Evolutionary conservation across 1,140 invertebrate species (phyloP), one percentile per base, ranked within the genome.

Genomic region (Plodia interpunctella): DNA sequence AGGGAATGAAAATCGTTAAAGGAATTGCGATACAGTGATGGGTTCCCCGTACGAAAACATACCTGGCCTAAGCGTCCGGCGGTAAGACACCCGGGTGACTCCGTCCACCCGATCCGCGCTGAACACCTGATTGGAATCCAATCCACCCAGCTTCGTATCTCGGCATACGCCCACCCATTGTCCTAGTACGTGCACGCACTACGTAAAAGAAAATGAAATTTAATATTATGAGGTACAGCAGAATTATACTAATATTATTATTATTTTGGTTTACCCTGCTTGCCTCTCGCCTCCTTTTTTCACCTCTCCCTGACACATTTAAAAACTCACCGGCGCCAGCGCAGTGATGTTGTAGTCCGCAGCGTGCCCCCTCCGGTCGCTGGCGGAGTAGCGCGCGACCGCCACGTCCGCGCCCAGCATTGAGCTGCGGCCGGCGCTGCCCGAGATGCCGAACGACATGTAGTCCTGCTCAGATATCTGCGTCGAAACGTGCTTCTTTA

Each of bases 381-480:
- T 15, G 5, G 91, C 92, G 79, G 96, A 93, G 74, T 95, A 94
- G 71, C 94, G 94, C 0, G 93, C 94, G 17, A 98, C 90, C 1
- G 95, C 93, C 19, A 96, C 94, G 91, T 98, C 97, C 1, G 95
- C 92, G 21, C 96, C 96, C 69, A 96, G 88, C 97, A 98, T 98
- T 88, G 93, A 91, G 66, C 94, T 94, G 54, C 91, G 90, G 4
- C 91, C 90, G 3, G 90, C 81, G 2, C 93, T 94, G 21, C 96
- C 96, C 30, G 96, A 97, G 15, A 97, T 80, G 32, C 97, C 97
- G 83, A 97, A 97, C 15, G 95, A 93, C 92, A 97, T 94, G 80
- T 97, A 98, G 64, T 96, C 96, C 70, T 95, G 90, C 70, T 94
- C 92, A 0, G 78, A 94, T 87, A 92, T 82, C 88, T 25, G 6